Base-by-base conservation (phyloP, 1,140 invertebrate species). In the Drosophila orena region DNA sequence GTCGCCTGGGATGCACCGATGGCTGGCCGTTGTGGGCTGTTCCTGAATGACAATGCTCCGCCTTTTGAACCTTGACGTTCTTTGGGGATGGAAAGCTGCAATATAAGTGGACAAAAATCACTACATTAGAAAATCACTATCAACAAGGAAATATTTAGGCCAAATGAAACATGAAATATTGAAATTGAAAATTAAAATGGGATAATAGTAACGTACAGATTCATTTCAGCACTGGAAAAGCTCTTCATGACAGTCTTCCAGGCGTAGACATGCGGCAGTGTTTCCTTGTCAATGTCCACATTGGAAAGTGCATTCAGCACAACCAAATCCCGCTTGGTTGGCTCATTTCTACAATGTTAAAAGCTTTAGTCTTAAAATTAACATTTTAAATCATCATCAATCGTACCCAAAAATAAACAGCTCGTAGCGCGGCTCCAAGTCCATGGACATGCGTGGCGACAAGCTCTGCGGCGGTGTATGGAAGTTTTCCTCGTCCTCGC, bases 251-350 rank as follows among this genome's bases (percentile, higher is more conserved):
- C 93, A 77, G 95, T 94, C 68, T 94, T 92, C 96, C 96, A 97
- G 42, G 94, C 93, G 85, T 94, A 94, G 65, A 96, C 94, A 79
- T 94, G 93, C n/a, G 96, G 96, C 92, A 94, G 95, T 64, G 94
- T 88, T 22, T 93, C 92, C 24, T 93, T 80, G 30, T 93, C 92
- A 46, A 96, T 90, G 8, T 92, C 30, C 54, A 92, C 89, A 62
- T 93, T 78, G 34, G 92, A 79, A 59, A 96, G 84, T 6, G 96
- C 96, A 78, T 95, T 95, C 61, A 94, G 95, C 46, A 96, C 96
- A 37, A 95, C 93, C 59, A 94, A 92, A 92, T 97, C 96, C 55
- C 95, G 93, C 88, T 96, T 96, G 0, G 94, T 94, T 15, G 95
- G 95, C 68, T 93, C 93, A 10, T 50, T 27, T 17, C 47, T 50